phyloP scores from a whole-genome alignment of 1,140 invertebrate genomes.

The Tetragnatha versicolor region DNA sequence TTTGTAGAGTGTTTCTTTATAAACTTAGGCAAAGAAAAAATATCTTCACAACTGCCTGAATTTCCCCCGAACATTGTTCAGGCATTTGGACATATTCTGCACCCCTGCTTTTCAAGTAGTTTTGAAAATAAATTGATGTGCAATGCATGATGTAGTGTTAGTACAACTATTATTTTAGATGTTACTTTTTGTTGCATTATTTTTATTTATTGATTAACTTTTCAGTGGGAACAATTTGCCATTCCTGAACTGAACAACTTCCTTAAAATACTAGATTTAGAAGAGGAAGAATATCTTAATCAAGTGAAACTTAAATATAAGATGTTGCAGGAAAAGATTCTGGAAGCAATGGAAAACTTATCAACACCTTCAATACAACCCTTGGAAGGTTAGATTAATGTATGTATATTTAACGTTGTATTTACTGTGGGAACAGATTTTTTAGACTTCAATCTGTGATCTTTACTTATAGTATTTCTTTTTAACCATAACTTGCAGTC shows the following conservation, averaged over 20 bases:
- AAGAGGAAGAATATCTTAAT: conserved; percentile 69
- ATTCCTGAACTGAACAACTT: conserved; percentile 71
- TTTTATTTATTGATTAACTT: conserved; percentile 52
- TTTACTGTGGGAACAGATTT: conserved; percentile 17
- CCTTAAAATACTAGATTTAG: conserved; percentile 68
- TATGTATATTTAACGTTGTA: neutral
- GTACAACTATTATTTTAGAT: neutral
- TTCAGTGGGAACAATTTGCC: conserved; percentile 72
- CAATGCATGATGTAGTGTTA: too few relatives aligned
- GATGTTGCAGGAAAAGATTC: conserved; percentile 51
- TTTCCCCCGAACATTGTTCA: too few relatives aligned
- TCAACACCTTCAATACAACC: conserved; percentile 15
- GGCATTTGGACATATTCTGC: too few relatives aligned
- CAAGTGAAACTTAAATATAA: conserved; percentile 69
- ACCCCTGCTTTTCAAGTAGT: too few relatives aligned
- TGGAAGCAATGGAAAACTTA: conserved; percentile 56
- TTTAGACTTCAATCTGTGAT: conserved; percentile 7
- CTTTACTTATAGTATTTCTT: too few relatives aligned
- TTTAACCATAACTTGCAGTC: too few relatives aligned
- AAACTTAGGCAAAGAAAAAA: too few relatives aligned
- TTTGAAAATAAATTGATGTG: too few relatives aligned
- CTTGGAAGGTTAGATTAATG: neutral
- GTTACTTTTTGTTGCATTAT: too few relatives aligned
- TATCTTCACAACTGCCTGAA: too few relatives aligned
- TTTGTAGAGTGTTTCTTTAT: too few relatives aligned